Percentiles rank a stretch among this genome's conserved stretches.
Evolutionary conservation across 2,113 vertebrate genomes (phyloP).

Genomic region (Ivindomyrus marchei): DNA sequence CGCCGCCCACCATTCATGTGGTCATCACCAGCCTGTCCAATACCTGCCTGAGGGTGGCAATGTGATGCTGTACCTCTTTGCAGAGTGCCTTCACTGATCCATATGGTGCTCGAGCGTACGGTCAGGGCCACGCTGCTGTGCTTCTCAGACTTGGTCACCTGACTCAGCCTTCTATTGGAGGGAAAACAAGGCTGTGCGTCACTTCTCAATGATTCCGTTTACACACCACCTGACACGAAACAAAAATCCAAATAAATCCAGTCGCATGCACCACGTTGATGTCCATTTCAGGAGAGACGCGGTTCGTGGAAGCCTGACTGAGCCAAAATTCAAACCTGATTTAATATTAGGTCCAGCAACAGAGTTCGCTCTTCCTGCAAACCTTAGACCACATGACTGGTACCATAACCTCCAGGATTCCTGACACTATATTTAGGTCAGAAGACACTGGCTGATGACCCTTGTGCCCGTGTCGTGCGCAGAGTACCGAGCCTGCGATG

Average conservation of each 20-base stretch:
- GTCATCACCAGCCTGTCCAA: not conserved
- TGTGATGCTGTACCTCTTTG: not conserved
- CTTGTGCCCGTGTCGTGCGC: not conserved
- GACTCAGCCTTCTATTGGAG: not conserved
- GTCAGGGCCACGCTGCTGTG: not conserved
- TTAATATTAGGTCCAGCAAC: not conserved
- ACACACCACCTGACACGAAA: not conserved
- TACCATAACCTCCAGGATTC: not conserved
- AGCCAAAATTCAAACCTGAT: not conserved
- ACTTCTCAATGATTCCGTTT: not conserved
- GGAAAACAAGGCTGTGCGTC: not conserved
- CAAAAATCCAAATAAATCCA: not conserved
- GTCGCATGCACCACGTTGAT: not conserved
- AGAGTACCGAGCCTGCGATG: conserved; percentile 67
- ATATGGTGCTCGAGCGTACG: not conserved
- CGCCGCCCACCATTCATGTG: not conserved
- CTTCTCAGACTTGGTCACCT: not conserved
- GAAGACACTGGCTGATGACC: not conserved
- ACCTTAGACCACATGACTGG: not conserved
- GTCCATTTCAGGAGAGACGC: not conserved
- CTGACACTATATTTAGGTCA: not conserved
- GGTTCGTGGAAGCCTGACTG: not conserved
- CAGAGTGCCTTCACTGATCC: not conserved
- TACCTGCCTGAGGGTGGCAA: not conserved
- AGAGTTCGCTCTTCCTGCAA: not conserved